A percentile compares a stretch with the other conserved stretches of the same genome.
Evolutionary conservation across 2,888 invertebrate genomes (phyloP).

Genomic region (Brachylomia viminalis): DNA sequence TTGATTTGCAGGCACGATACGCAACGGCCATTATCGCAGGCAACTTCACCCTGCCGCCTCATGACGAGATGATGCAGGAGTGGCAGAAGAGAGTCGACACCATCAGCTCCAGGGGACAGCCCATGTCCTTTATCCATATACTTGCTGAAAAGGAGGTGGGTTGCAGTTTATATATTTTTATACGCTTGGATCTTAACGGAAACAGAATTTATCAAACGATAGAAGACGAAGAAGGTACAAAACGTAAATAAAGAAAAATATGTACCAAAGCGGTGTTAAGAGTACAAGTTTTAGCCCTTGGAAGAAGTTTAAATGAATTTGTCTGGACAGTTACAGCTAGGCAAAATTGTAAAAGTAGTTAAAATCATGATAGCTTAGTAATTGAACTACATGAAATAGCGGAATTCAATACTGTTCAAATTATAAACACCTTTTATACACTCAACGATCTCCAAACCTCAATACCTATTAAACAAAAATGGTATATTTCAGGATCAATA

Average conservation of each 20-base stretch:
- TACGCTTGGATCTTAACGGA: background rate
- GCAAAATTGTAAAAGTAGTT: background rate
- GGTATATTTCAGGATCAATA: slow-evolving; percentile 79
- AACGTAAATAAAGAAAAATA: background rate
- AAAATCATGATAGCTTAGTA: background rate
- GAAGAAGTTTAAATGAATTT: background rate
- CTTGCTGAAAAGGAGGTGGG: slow-evolving; percentile 82
- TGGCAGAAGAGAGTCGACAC: slow-evolving; percentile 79
- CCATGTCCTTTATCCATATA: slow-evolving; percentile 80
- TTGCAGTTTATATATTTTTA: background rate
- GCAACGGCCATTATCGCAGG: slow-evolving; percentile 82
- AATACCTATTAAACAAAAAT: background rate
- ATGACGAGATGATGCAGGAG: slow-evolving; percentile 82
- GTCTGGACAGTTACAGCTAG: too few species aligned
- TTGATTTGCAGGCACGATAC: slow-evolving; percentile 81
- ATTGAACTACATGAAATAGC: background rate
- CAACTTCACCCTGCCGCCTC: slow-evolving; percentile 83
- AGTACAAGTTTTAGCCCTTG: background rate
- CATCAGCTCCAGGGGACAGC: slow-evolving; percentile 74
- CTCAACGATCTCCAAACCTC: background rate
- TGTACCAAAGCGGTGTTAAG: background rate
- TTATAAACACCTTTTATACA: background rate
- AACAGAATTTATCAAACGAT: background rate
- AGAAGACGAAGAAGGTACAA: background rate
- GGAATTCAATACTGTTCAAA: background rate